These are phyloP conservation scores for Galeopterus variegatus DNA, from an alignment of 2,113 vertebrate genomes.

Conservation along the genomic window DNA sequence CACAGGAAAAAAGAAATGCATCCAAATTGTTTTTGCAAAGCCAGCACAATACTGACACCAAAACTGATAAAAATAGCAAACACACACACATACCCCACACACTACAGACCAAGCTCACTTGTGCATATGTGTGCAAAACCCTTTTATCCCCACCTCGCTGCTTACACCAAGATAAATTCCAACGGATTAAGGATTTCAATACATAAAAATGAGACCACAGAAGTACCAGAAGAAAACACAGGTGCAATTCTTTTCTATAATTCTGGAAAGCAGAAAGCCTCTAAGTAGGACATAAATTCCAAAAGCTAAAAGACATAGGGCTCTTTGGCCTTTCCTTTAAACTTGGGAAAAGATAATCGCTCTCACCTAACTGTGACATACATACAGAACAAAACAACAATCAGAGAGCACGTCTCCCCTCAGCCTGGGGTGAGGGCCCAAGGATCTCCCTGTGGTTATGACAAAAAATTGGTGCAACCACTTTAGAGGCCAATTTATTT, in stretches of 20 bases:
- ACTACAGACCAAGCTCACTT: rapidly evolving
- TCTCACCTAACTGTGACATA: rapidly evolving
- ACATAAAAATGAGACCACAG: constrained; percentile 18
- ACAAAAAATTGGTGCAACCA: rapidly evolving
- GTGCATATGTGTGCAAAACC: rapidly evolving
- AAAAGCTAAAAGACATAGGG: not conserved
- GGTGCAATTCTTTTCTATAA: not conserved
- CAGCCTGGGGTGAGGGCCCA: rapidly evolving
- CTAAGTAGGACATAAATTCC: not conserved
- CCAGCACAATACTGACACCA: constrained; percentile 20
- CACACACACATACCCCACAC: not conserved
- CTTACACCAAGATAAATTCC: not conserved
- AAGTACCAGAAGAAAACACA: constrained; percentile 47
- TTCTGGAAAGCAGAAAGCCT: not conserved
- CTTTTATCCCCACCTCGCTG: rapidly evolving
- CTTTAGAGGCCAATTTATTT: not conserved
- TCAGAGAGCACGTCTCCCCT: rapidly evolving
- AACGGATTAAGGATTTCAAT: not conserved
- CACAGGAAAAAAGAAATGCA: not conserved
- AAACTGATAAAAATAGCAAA: not conserved
- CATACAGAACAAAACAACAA: rapidly evolving
- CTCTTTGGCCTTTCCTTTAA: too few species aligned
- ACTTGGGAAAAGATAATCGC: too few species aligned
- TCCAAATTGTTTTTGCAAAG: constrained; percentile 39
- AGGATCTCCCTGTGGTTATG: rapidly evolving